phyloP scores from a whole-genome alignment of 2,113 vertebrate species.

The Sylvilagus bachmani region DNA sequence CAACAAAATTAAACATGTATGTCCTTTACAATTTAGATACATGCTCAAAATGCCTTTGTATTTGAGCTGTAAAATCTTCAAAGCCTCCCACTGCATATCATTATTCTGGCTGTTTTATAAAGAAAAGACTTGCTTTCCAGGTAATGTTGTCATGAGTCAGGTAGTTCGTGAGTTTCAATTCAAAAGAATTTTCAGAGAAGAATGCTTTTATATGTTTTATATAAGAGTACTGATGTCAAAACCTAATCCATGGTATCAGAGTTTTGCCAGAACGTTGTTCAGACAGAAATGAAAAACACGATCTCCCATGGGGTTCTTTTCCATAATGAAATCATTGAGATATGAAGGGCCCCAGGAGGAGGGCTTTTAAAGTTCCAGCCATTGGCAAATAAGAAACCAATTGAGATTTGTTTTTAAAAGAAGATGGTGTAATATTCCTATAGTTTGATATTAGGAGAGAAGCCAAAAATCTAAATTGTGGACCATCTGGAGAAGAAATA shows the following conservation, averaged over 20 bases:
- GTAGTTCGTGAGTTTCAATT: conserved; percentile 66
- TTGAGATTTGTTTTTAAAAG: conserved; percentile 79
- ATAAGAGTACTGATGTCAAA: conserved; percentile 75
- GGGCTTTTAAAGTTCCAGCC: conserved; percentile 71
- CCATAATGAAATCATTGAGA: conserved; percentile 84
- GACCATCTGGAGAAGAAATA: conserved; percentile 85
- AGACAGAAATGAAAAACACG: conserved; percentile 81
- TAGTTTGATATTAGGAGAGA: conserved; percentile 82
- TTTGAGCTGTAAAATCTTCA: conserved; percentile 11
- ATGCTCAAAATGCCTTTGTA: not conserved
- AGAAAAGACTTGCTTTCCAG: conserved; percentile 57
- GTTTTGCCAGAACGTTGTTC: conserved; percentile 68
- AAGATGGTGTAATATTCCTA: conserved; percentile 76
- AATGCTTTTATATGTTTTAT: conserved; percentile 64
- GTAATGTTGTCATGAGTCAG: conserved; percentile 43
- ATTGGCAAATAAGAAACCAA: conserved; percentile 83
- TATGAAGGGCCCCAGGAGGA: conserved; percentile 74
- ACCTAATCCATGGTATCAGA: conserved; percentile 77
- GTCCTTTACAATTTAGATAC: not conserved
- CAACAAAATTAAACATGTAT: accelerated
- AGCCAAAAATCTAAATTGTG: conserved; percentile 81
- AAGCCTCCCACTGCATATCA: not conserved
- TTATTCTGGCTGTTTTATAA: conserved; percentile 34
- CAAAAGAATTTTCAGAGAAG: conserved; percentile 70
- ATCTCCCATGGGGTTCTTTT: conserved; percentile 57